A percentile compares a stretch with the other conserved stretches of the same genome.
Conservation (phyloP, 2,113 vertebrate genomes). For the Progne subis region DNA sequence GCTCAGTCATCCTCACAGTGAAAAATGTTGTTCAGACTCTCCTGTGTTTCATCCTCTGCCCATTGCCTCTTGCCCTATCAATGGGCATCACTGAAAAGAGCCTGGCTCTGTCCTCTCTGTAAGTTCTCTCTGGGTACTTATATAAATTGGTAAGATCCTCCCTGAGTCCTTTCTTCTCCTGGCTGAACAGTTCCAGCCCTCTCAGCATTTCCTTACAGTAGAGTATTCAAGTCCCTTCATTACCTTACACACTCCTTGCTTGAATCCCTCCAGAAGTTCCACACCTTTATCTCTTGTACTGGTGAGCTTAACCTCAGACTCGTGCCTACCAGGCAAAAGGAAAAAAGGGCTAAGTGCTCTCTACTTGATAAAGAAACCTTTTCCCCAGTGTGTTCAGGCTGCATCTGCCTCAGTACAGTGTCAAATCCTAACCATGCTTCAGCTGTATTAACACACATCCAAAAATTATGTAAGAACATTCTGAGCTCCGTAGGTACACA, state of each 20-base stretch:
- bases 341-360: neutral
- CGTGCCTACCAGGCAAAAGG: neutral
- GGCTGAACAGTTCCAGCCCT: neutral
- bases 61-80: fast-evolving
- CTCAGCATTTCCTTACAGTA: neutral
- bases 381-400: neutral
- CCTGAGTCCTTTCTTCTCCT: neutral
- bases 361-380: neutral
- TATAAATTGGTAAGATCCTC: fast-evolving
- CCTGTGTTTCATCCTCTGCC: neutral
- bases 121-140: neutral
- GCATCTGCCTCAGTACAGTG: neutral
- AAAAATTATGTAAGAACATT: neutral
- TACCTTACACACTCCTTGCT: neutral
- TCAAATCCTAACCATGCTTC: neutral
- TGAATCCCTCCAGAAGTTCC: neutral
- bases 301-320: neutral
- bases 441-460: fast-evolving
- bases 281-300: neutral
- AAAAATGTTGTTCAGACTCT: neutral
- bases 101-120: neutral
- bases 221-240: neutral
- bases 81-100: neutral
- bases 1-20: neutral
- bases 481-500: neutral